Conservation (phyloP, 1,140 invertebrate species). For the Trichonephila clavipes region DNA sequence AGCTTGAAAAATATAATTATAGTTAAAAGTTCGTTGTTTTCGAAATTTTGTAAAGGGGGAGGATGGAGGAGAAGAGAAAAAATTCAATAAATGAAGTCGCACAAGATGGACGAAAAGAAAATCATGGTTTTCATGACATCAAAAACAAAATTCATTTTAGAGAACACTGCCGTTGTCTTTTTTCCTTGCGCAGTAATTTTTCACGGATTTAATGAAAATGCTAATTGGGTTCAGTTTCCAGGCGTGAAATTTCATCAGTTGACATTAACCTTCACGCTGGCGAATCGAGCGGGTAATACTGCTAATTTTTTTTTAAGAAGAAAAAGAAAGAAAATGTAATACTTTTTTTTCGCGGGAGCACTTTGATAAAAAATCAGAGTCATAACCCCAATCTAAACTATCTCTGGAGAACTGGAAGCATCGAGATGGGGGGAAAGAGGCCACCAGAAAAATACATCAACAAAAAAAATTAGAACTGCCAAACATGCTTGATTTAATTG, state of each 20-base stretch:
- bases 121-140: neutral
- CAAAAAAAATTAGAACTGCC: slow-evolving; percentile 26
- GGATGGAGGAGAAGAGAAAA: too few relatives aligned
- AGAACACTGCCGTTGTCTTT: neutral
- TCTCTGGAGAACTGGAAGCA: neutral
- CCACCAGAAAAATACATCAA: slow-evolving; percentile 29
- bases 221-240: slow-evolving; percentile 26
- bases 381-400: slow-evolving; percentile 38
- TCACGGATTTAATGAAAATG: slow-evolving; percentile 38
- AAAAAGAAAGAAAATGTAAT: neutral
- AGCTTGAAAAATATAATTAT: too few relatives aligned
- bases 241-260: slow-evolving; percentile 37
- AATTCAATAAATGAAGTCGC: neutral
- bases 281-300: neutral
- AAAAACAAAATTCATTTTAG: neutral
- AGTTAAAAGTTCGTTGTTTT: too few relatives aligned
- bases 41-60: too few relatives aligned
- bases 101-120: neutral
- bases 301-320: neutral
- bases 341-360: slow-evolving; percentile 24
- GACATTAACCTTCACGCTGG: slow-evolving; percentile 17
- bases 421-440: neutral
- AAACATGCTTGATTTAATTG: slow-evolving; percentile 63
- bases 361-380: slow-evolving; percentile 21
- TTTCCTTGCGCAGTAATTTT: neutral